A percentile compares a stretch with the other conserved stretches of the same genome.
Evolutionary conservation across 1,140 invertebrate species (phyloP).

Genomic region (Phocides pigmalion): DNA sequence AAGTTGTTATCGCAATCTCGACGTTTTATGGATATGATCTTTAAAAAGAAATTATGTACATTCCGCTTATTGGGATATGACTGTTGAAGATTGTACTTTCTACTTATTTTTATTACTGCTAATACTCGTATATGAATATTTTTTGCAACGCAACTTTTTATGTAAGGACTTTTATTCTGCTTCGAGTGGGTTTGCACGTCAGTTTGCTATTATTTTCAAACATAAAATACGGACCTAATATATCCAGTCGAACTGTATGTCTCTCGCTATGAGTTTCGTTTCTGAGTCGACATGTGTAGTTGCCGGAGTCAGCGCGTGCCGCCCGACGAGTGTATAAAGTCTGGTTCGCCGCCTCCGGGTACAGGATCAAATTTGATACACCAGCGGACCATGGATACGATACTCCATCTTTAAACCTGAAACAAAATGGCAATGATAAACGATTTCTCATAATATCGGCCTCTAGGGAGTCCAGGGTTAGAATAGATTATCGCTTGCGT

Average conservation of each 20-base stretch:
- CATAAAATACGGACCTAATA: conserved; percentile 81
- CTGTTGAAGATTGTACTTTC: too few species aligned
- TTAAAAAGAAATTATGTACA: not conserved
- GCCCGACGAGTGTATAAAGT: conserved; percentile 89
- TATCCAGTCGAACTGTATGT: conserved; percentile 86
- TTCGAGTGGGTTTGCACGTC: too few species aligned
- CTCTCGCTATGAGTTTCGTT: conserved; percentile 87
- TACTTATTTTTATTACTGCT: too few species aligned
- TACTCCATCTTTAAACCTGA: conserved; percentile 90
- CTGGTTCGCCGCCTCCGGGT: conserved; percentile 91
- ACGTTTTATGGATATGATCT: conserved; percentile 5
- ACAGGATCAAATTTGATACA: conserved; percentile 88
- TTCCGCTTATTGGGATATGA: too few species aligned
- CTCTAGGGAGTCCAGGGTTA: too few species aligned
- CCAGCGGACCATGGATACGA: conserved; percentile 90
- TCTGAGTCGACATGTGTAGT: conserved; percentile 89
- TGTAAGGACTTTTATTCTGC: too few species aligned
- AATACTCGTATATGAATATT: too few species aligned
- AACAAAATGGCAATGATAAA: conserved; percentile 22
- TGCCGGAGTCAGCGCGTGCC: conserved; percentile 86
- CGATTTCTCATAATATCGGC: too few species aligned
- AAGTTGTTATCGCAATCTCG: not conserved
- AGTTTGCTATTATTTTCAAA: too few species aligned
- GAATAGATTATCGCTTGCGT: too few species aligned
- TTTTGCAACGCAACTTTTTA: too few species aligned